These are phyloP conservation scores for Aplysia californica DNA, from an alignment of 1,140 invertebrate species.

Conservation along the genomic window DNA sequence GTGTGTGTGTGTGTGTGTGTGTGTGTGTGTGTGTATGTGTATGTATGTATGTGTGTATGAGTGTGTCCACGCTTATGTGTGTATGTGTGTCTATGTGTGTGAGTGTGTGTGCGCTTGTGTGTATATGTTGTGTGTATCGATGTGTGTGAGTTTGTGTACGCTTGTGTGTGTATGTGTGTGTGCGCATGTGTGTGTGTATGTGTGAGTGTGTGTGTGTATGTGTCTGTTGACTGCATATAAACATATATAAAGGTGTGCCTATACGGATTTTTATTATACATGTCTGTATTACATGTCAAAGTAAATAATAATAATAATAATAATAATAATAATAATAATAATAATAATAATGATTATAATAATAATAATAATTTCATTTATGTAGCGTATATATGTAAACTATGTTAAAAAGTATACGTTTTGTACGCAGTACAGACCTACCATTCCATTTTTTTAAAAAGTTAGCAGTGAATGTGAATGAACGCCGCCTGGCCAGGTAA, in stretches of 20 bases:
- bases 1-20: neutral
- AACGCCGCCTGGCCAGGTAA: too few relatives aligned
- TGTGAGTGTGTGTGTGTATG: constrained; percentile 1
- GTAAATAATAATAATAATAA: too few relatives aligned
- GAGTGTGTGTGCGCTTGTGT: neutral
- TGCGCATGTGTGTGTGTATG: constrained; percentile 1
- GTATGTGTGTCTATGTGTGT: neutral
- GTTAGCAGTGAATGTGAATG: too few relatives aligned
- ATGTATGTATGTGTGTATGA: constrained; percentile 5
- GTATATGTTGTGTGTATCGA: neutral
- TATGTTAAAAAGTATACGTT: too few relatives aligned
- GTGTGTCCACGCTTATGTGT: neutral
- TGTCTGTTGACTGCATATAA: neutral
- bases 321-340: too few relatives aligned
- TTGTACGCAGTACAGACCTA: too few relatives aligned
- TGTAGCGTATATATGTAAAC: too few relatives aligned
- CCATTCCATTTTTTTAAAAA: too few relatives aligned
- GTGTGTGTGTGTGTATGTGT: neutral
- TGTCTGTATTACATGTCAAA: too few relatives aligned
- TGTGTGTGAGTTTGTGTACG: neutral
- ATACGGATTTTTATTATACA: too few relatives aligned
- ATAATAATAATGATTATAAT: too few relatives aligned
- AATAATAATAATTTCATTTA: too few relatives aligned
- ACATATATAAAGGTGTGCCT: neutral
- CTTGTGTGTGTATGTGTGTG: neutral